These are phyloP conservation scores for Osmerus mordax DNA, from an alignment of 2,113 vertebrate genomes.

Conservation along the genomic window DNA sequence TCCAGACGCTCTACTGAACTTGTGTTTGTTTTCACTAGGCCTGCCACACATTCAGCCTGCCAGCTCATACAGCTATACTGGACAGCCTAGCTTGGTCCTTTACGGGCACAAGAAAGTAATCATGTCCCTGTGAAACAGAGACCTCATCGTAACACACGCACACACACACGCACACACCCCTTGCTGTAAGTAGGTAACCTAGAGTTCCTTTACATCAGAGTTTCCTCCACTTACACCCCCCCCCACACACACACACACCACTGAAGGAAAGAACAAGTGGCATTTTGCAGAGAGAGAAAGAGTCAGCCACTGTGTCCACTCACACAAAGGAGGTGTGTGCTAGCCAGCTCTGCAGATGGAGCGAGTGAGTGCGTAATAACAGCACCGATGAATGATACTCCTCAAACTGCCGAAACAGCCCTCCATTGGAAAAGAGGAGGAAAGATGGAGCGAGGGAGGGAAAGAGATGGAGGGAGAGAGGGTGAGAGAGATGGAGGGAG, in stretches of 20 bases:
- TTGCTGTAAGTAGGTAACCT: conserved; percentile 38
- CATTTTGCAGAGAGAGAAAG: conserved; percentile 35
- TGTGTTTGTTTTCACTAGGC: conserved; percentile 66
- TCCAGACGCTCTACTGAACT: conserved; percentile 45
- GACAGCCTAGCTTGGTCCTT: conserved; percentile 54
- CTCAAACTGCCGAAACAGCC: background rate
- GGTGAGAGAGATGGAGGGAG: background rate
- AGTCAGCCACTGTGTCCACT: conserved; percentile 9
- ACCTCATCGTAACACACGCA: background rate
- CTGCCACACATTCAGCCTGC: conserved; percentile 59
- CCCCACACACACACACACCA: conserved; percentile 3
- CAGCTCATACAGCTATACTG: conserved; percentile 47
- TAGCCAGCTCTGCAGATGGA: conserved; percentile 6
- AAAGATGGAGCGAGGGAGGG: background rate
- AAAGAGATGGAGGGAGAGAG: background rate
- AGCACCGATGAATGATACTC: conserved; percentile 4
- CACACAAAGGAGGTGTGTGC: conserved; percentile 30
- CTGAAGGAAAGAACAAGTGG: conserved; percentile 53
- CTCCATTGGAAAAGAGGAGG: background rate
- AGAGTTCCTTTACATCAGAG: conserved; percentile 49
- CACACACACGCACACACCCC: conserved; percentile 3
- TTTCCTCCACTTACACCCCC: conserved; percentile 38
- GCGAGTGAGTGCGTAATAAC: conserved; percentile 3
- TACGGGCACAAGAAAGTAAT: conserved; percentile 32
- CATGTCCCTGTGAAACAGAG: background rate